Conservation (phyloP, 2,113 vertebrate species). For the Galbula dea region DNA sequence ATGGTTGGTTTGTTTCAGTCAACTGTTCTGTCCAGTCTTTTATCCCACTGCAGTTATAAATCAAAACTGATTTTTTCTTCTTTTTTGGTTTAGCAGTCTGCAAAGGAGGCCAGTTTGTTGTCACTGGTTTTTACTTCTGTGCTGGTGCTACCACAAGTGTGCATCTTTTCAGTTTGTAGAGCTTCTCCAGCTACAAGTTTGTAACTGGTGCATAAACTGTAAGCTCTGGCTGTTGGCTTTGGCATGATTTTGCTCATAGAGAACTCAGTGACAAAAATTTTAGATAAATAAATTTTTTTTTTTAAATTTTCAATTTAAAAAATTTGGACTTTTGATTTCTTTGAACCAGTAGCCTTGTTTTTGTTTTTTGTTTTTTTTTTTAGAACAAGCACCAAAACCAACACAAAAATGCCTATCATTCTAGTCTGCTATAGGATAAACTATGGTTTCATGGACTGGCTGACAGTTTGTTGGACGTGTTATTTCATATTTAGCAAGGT, state of each 20-base stretch:
- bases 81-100: background rate
- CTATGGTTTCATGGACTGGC: background rate
- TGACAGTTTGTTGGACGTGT: slow-evolving; percentile 34
- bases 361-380: too few species aligned
- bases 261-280: background rate
- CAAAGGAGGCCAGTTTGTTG: background rate
- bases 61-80: background rate
- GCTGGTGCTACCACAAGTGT: background rate
- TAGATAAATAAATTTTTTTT: background rate
- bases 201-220: background rate
- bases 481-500: slow-evolving; percentile 56
- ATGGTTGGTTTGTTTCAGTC: background rate
- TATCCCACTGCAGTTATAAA: background rate
- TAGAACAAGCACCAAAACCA: background rate
- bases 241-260: background rate
- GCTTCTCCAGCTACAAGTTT: background rate
- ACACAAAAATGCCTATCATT: background rate
- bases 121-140: background rate
- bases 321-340: background rate
- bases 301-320: background rate
- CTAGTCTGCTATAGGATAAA: background rate
- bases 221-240: background rate
- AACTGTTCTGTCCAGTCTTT: background rate
- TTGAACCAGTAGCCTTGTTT: background rate
- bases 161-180: background rate